phyloP scores from a whole-genome alignment of 2,888 invertebrate species.

The Flexamia atlantica region DNA sequence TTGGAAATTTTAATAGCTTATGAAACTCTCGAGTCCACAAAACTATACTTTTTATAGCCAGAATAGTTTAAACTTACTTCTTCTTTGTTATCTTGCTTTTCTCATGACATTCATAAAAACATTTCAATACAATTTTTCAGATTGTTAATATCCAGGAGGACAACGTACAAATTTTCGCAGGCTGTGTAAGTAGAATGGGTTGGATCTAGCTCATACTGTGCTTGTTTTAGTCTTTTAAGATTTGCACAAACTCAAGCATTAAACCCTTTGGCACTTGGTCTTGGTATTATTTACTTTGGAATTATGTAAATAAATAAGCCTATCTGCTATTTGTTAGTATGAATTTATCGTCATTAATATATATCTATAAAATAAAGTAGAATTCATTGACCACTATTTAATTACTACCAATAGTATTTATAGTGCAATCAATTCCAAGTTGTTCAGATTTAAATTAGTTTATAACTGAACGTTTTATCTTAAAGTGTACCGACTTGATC shows the following conservation, averaged over 20 bases:
- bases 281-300: constrained; percentile 31
- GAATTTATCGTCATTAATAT: constrained; percentile 5
- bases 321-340: constrained; percentile 26
- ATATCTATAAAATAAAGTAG: background rate
- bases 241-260: constrained; percentile 18
- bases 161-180: constrained; percentile 54
- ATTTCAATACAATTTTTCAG: constrained; percentile 33
- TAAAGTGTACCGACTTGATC: background rate
- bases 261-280: constrained; percentile 28
- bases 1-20: too few species aligned
- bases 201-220: constrained; percentile 56
- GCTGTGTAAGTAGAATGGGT: constrained; percentile 53
- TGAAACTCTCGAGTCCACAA: too few species aligned
- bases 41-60: too few species aligned
- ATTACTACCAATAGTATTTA: background rate
- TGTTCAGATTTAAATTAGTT: background rate
- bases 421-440: constrained; percentile 17
- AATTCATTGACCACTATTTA: constrained; percentile 41
- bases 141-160: constrained; percentile 27
- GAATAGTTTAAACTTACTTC: too few species aligned
- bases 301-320: constrained; percentile 42
- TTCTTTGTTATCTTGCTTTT: background rate
- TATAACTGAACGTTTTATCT: constrained; percentile 4
- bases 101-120: too few species aligned
- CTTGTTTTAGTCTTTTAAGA: constrained; percentile 5